Conservation (phyloP, 2,888 invertebrate species). For the Nomada flava region DNA sequence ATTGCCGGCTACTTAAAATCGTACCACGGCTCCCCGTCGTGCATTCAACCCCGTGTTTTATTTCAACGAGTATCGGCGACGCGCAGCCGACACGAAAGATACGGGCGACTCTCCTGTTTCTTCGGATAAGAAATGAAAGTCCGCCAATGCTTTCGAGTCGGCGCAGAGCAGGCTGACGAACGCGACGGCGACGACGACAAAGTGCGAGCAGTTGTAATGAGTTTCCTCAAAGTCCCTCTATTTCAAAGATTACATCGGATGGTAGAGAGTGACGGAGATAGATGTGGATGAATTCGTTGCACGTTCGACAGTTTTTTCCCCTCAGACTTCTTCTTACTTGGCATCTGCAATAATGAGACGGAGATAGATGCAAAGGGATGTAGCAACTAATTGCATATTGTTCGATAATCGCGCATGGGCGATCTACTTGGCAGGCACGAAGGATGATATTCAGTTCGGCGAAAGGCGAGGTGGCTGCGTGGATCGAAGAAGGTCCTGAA, state of each 20-base stretch:
- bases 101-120: conserved; percentile 41
- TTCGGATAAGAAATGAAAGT: conserved; percentile 66
- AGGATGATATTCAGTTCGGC: background rate
- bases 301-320: conserved; percentile 14
- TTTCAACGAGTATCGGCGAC: conserved; percentile 48
- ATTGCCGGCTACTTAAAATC: conserved; percentile 11
- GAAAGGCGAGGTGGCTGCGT: conserved; percentile 19
- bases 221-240: conserved; percentile 56
- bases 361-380: conserved; percentile 21
- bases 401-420: no score
- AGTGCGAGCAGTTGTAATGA: conserved; percentile 67
- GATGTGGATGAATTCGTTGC: conserved; percentile 32
- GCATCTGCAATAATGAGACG: background rate
- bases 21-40: background rate
- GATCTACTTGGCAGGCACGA: conserved; percentile 4
- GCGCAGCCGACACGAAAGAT: conserved; percentile 20
- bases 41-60: background rate
- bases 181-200: conserved; percentile 55
- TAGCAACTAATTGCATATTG: conserved; percentile 29
- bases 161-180: conserved; percentile 39
- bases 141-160: conserved; percentile 59
- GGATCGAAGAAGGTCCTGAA: conserved; percentile 49
- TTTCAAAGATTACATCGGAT: conserved; percentile 52
- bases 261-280: conserved; percentile 4
- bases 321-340: background rate